Evolutionary conservation across 2,888 invertebrate species (phyloP).

Genomic region (Mimas tiliae): DNA sequence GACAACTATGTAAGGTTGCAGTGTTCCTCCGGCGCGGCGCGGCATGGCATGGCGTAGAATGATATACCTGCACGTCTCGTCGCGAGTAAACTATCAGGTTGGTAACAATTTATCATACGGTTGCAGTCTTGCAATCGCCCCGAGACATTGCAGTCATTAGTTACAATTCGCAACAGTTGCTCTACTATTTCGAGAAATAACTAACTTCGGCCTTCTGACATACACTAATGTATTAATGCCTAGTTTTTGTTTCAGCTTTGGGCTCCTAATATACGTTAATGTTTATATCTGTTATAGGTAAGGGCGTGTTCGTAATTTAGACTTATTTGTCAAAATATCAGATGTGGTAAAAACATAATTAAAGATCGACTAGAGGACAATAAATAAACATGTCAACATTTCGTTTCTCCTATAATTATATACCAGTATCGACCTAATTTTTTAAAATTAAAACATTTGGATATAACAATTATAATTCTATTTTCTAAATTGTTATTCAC

Average conservation of each 20-base stretch:
- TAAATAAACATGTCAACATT: no score
- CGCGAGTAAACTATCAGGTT: constrained; percentile 56
- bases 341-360: no score
- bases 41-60: no score
- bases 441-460: no score
- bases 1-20: constrained; percentile 41
- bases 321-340: no score
- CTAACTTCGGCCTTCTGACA: constrained; percentile 48
- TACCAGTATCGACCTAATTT: no score
- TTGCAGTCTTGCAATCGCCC: constrained; percentile 59
- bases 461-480: no score
- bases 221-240: constrained; percentile 46
- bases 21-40: constrained; percentile 41
- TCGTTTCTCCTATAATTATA: no score
- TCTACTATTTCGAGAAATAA: constrained; percentile 63
- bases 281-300: no score
- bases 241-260: constrained; percentile 35
- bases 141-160: constrained; percentile 66
- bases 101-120: constrained; percentile 65
- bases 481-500: no score
- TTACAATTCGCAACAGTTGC: constrained; percentile 72
- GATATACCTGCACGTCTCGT: constrained; percentile 54
- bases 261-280: constrained; percentile 36
- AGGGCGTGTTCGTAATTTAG: no score
- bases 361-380: no score